Evolutionary conservation across 2,888 invertebrate species (phyloP).

Genomic region (Clivina fossor): DNA sequence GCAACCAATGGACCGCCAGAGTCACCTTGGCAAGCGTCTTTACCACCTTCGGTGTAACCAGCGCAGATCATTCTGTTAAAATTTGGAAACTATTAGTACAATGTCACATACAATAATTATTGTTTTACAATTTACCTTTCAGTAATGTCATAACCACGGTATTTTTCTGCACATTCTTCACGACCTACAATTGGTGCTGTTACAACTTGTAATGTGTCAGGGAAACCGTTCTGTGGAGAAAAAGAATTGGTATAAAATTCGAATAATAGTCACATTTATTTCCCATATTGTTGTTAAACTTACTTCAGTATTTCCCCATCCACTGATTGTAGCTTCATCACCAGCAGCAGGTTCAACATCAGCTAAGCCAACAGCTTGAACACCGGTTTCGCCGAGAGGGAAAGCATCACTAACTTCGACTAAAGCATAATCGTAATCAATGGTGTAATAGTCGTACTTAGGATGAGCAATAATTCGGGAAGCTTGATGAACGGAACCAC

Average conservation of each 20-base stretch:
- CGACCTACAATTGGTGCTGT: slow-evolving; percentile 43
- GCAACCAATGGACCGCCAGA: slow-evolving; percentile 9
- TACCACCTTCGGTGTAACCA: slow-evolving; percentile 39
- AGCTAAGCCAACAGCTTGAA: slow-evolving; percentile 16
- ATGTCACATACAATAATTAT: background rate
- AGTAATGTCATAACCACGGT: slow-evolving; percentile 35
- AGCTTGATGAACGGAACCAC: background rate
- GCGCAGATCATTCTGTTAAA: slow-evolving; percentile 42
- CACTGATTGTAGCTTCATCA: slow-evolving; percentile 14
- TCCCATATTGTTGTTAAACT: no score
- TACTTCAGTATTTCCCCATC: slow-evolving; percentile 29
- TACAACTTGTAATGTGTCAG: slow-evolving; percentile 44
- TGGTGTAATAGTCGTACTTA: background rate
- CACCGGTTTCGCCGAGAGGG: slow-evolving; percentile 31
- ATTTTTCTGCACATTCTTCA: slow-evolving; percentile 42
- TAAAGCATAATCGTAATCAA: slow-evolving; percentile 5
- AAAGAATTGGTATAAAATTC: no score
- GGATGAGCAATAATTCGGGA: background rate
- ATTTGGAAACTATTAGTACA: no score
- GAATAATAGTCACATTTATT: no score
- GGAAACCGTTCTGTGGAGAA: slow-evolving; percentile 39
- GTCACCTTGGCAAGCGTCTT: slow-evolving; percentile 40
- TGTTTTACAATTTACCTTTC: slow-evolving; percentile 15
- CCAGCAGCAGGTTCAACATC: background rate
- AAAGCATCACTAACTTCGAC: background rate